phyloP scores from a whole-genome alignment of 2,113 vertebrate genomes.

The Amia ocellicauda region DNA sequence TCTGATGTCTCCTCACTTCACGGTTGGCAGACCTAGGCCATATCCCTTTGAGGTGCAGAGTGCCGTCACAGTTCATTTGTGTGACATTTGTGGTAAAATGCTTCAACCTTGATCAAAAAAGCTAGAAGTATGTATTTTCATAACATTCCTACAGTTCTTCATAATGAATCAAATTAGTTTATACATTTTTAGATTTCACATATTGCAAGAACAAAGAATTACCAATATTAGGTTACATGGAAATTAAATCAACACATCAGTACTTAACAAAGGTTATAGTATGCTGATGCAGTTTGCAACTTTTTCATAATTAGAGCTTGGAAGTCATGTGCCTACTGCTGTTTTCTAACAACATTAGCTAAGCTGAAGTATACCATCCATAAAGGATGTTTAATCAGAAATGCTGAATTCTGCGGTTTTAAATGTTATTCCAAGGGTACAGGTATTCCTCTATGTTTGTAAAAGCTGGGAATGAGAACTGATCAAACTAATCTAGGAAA shows the following conservation, averaged over 20 bases:
- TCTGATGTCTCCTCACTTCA: constrained; percentile 30
- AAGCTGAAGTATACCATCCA: not conserved
- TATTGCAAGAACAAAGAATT: not conserved
- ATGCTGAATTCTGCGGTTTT: not conserved
- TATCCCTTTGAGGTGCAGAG: not conserved
- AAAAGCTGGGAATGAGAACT: too few species aligned
- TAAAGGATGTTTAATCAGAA: not conserved
- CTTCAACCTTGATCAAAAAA: not conserved
- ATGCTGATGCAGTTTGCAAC: too few species aligned
- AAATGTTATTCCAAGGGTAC: not conserved
- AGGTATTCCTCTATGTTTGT: not conserved
- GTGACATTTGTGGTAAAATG: not conserved
- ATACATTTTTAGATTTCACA: not conserved
- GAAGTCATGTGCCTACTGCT: not conserved
- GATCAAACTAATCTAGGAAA: too few species aligned
- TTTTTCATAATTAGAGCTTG: not conserved
- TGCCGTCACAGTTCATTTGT: not conserved
- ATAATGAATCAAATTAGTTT: too few species aligned
- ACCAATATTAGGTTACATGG: not conserved
- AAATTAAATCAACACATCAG: not conserved
- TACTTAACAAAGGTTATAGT: too few species aligned
- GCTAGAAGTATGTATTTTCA: not conserved
- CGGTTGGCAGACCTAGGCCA: constrained; percentile 23
- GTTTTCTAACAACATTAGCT: not conserved
- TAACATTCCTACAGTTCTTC: not conserved